A percentile compares a stretch with the other conserved stretches of the same genome.
Evolutionary conservation across 2,113 vertebrate genomes (phyloP).

Genomic region (Corythaeola cristata): DNA sequence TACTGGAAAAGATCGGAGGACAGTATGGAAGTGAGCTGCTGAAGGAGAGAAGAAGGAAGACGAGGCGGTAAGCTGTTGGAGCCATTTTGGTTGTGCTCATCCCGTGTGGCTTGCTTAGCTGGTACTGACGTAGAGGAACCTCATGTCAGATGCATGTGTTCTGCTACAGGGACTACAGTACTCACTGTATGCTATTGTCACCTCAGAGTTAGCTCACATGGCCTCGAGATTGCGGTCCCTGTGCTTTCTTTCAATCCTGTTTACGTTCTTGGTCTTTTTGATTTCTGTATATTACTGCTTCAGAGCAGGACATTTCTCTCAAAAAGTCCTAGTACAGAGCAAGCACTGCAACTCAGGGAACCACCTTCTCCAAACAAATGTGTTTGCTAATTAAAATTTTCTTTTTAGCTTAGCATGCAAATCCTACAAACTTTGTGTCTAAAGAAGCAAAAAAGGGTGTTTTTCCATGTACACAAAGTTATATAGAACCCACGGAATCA

Average conservation of each 20-base stretch:
- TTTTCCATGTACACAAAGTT: neutral
- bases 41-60: neutral
- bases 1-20: neutral
- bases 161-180: neutral
- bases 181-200: rapidly evolving
- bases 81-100: neutral
- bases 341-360: neutral
- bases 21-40: rapidly evolving
- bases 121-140: neutral
- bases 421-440: neutral
- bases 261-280: neutral
- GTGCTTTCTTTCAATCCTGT: neutral
- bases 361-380: neutral
- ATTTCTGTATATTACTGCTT: neutral
- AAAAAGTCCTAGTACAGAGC: neutral
- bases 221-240: neutral
- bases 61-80: neutral
- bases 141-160: neutral
- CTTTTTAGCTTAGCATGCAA: neutral
- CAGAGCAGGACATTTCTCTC: neutral
- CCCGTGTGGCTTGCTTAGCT: neutral
- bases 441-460: neutral
- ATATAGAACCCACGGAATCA: rapidly evolving
- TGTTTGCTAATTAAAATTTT: neutral
- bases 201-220: neutral